These are phyloP conservation scores for Mythimna lalbum DNA, from an alignment of 2,888 invertebrate species.

Conservation along the genomic window DNA sequence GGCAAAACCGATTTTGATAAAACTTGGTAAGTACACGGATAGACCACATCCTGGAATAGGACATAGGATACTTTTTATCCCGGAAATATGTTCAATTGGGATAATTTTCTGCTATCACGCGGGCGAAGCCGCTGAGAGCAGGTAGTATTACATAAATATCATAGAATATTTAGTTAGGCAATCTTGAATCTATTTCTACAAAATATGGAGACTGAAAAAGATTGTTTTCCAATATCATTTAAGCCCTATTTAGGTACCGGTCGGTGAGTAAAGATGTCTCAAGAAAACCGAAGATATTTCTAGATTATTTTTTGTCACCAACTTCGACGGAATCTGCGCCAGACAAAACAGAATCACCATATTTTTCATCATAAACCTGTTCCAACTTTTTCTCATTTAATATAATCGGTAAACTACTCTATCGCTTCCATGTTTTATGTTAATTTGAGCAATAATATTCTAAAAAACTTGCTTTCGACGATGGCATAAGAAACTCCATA, in stretches of 20 bases:
- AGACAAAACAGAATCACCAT: background rate
- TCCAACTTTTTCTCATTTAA: slow-evolving; percentile 1
- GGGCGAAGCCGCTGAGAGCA: too few relatives aligned
- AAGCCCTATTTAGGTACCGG: background rate
- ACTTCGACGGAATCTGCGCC: background rate
- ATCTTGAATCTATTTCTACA: background rate
- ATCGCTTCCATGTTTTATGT: slow-evolving; percentile 33
- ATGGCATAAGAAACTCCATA: slow-evolving; percentile 14
- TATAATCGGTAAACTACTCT: slow-evolving; percentile 12
- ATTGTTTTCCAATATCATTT: background rate
- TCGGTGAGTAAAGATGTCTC: background rate
- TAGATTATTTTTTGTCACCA: background rate
- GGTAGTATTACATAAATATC: too few relatives aligned
- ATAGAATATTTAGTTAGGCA: background rate
- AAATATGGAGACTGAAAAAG: background rate
- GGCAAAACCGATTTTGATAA: too few relatives aligned
- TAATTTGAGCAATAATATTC: slow-evolving; percentile 26
- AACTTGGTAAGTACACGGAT: too few relatives aligned
- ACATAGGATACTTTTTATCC: too few relatives aligned
- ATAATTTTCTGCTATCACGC: too few relatives aligned
- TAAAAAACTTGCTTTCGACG: background rate
- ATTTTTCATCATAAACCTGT: slow-evolving; percentile 33
- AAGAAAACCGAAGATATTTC: background rate
- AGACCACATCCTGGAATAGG: too few relatives aligned
- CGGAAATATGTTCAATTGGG: too few relatives aligned